phyloP scores from a whole-genome alignment of 2,113 vertebrate genomes.

The Ammodytes marinus region DNA sequence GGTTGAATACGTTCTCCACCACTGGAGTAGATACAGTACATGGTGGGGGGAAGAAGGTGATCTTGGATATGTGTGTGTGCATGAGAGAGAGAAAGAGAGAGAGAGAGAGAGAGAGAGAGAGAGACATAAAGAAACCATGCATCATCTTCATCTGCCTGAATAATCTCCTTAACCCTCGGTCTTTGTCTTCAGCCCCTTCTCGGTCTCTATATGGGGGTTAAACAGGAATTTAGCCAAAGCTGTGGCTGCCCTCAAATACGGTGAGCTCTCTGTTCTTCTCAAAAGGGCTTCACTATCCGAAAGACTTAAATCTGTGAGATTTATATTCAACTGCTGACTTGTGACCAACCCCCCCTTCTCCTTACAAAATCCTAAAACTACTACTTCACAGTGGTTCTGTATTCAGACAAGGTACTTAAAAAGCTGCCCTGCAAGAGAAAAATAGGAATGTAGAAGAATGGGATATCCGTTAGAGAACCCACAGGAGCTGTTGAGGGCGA shows the following conservation, averaged over 20 bases:
- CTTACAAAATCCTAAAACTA: conserved; percentile 50
- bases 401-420: conserved; percentile 22
- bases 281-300: conserved; percentile 31
- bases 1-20: no score
- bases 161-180: conserved; percentile 70
- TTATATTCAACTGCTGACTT: conserved; percentile 68
- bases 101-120: no score
- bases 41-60: no score
- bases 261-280: conserved; percentile 49
- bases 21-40: no score
- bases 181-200: conserved; percentile 51
- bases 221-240: conserved; percentile 69
- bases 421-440: not conserved
- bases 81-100: no score
- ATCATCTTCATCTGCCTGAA: conserved; percentile 70
- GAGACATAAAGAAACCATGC: conserved; percentile 38
- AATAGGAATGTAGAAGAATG: not conserved
- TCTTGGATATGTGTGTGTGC: no score
- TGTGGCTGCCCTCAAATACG: conserved; percentile 57
- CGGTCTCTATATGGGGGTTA: conserved; percentile 68
- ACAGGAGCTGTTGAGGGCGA: not conserved
- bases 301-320: conserved; percentile 65
- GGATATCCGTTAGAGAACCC: not conserved
- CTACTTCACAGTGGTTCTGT: conserved; percentile 8
- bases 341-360: conserved; percentile 33